Percentiles rank a stretch among this genome's conserved stretches.
Conservation (phyloP, 2,113 vertebrate genomes). For the Salminus brasiliensis region DNA sequence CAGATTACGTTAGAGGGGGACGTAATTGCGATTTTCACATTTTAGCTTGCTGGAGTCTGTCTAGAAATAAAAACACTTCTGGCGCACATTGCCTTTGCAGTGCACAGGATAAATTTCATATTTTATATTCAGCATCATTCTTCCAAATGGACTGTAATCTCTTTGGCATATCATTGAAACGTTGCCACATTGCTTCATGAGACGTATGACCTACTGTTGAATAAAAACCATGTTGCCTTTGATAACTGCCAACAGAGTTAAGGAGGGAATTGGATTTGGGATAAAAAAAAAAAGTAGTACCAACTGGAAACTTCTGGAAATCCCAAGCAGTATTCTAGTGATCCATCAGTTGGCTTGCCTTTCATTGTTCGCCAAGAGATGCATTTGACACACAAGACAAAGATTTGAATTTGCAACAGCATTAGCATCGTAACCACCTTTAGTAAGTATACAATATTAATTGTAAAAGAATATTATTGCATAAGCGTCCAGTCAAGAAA, state of each 20-base stretch:
- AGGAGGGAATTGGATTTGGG: conserved; percentile 61
- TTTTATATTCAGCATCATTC: conserved; percentile 16
- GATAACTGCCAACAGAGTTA: conserved; percentile 55
- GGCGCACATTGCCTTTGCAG: conserved; percentile 1
- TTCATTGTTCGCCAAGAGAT: not conserved
- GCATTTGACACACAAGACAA: not conserved
- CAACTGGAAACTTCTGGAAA: conserved; percentile 34
- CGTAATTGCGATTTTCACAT: conserved; percentile 16
- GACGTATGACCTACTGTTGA: conserved; percentile 10
- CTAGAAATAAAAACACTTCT: not conserved
- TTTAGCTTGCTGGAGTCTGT: not conserved
- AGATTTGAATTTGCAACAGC: not conserved
- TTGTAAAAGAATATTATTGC: no score
- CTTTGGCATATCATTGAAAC: conserved; percentile 1
- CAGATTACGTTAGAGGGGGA: not conserved
- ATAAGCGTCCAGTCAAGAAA: no score
- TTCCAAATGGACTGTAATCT: conserved; percentile 3
- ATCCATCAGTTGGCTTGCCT: conserved; percentile 56
- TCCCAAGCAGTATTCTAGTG: conserved; percentile 34
- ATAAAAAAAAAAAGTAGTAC: conserved; percentile 42
- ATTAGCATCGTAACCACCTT: no score
- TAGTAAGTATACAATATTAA: no score
- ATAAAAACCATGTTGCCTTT: conserved; percentile 46
- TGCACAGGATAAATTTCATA: conserved; percentile 17
- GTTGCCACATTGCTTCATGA: conserved; percentile 6